These are phyloP conservation scores for Pogonophryne albipinna DNA, from an alignment of 2,797 vertebrate genomes.

Conservation along the genomic window DNA sequence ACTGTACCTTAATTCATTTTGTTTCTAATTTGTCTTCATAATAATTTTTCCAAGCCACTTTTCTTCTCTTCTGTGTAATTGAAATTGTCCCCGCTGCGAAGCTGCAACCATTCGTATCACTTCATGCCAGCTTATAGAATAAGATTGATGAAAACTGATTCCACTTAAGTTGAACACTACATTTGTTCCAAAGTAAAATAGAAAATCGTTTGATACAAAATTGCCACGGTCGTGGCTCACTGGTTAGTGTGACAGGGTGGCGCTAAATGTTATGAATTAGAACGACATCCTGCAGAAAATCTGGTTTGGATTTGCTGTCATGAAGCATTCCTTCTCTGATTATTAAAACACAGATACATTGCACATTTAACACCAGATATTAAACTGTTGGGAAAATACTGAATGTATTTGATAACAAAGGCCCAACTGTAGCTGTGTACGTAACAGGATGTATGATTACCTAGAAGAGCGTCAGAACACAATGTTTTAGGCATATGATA, in stretches of 20 bases:
- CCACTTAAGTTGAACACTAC: conserved; percentile 39
- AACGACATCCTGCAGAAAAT: conserved; percentile 24
- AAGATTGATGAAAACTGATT: conserved; percentile 67
- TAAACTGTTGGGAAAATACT: background rate
- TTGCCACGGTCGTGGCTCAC: conserved; percentile 17
- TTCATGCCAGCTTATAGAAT: conserved; percentile 51
- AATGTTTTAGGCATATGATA: too few relatives aligned
- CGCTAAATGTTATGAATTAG: conserved; percentile 35
- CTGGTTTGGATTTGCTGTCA: conserved; percentile 23
- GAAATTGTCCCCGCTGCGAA: conserved; percentile 38
- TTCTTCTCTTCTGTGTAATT: conserved; percentile 37
- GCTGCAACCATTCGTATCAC: conserved; percentile 56
- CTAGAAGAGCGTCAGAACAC: too few relatives aligned
- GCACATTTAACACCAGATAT: background rate
- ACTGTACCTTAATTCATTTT: background rate
- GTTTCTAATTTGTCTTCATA: conserved; percentile 4
- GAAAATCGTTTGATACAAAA: conserved; percentile 30
- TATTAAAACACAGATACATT: conserved; percentile 1
- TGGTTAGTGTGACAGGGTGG: conserved; percentile 27
- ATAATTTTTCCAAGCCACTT: background rate
- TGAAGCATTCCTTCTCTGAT: conserved; percentile 1
- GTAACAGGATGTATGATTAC: too few relatives aligned
- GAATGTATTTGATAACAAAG: too few relatives aligned
- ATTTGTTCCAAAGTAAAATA: conserved; percentile 35
- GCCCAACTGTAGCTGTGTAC: too few relatives aligned